Evolutionary conservation across 2,888 invertebrate species (phyloP), one percentile per base, ranked within the genome.

Genomic region (Epistrophella euchroma): DNA sequence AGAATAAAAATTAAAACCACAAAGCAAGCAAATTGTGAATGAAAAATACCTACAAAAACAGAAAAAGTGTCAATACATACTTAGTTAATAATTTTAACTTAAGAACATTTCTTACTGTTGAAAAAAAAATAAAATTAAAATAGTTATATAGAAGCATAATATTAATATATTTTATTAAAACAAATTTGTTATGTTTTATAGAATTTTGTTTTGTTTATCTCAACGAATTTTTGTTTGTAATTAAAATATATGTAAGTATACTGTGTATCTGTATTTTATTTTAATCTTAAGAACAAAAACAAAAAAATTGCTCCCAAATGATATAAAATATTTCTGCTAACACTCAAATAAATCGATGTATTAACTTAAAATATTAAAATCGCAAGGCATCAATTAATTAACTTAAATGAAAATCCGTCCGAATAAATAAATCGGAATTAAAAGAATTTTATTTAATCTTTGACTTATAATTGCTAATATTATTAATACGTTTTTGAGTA

Each of bases 391-490:
- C 71, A 82, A 84, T 79, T 84, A 75, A 74, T 68, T 80, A 58
- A 56, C 10, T 70, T 70, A 47, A 47, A 40, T 35, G 13, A 71
- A 74, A 78, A 62, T 86, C 86, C 86, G 86, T 86, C 86, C 82
- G 77, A 86, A 25, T 52, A 74, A 19, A 50, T n/a, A 79, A 80
- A 80, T 75, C 74, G 86, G 86, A 86, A 86, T 68, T 70, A 50
- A 66, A 60, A 9, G 10, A 32, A 17, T 35, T 68, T 45, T 17
- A 17, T 64, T 64, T 28, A 28, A 15, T 0, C 9, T n/a, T 45
- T 40, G 2, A 9, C 22, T 60, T 40, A 40, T 25, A 22, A 10
- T 60, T 60, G 2, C 37, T 15, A 60, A 60, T 13, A 60, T 37
- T 13, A 60, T 7, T 22, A 37, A 37, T 58, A 17, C 3, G 2